Conservation (phyloP, 1,140 invertebrate genomes). For the Drosophila orosa region DNA sequence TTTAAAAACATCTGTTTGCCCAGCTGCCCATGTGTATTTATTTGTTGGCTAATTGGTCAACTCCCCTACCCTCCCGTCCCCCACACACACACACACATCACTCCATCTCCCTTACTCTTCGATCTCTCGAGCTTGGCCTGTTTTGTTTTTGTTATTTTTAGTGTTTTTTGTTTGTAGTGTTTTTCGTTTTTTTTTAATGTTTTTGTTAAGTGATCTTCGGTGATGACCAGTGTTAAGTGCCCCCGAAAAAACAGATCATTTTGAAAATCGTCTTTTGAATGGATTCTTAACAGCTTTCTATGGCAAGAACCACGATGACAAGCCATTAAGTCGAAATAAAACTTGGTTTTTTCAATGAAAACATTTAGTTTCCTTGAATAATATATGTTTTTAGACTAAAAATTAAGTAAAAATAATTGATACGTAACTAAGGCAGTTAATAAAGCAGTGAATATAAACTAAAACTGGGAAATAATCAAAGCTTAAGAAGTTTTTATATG, state of each 20-base stretch:
- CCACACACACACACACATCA: no score
- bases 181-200: conserved; percentile 23
- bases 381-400: no score
- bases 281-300: conserved; percentile 12
- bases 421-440: neutral
- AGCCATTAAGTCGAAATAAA: neutral
- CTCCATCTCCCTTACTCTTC: conserved; percentile 3
- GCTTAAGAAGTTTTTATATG: neutral
- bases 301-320: neutral
- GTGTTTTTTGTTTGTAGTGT: conserved; percentile 23
- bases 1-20: conserved; percentile 74
- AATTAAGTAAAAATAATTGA: no score
- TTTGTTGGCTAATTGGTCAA: conserved; percentile 39
- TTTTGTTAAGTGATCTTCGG: conserved; percentile 40
- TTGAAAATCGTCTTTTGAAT: conserved; percentile 10
- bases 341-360: neutral
- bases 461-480: neutral
- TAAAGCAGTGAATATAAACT: neutral
- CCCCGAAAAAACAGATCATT: conserved; percentile 9
- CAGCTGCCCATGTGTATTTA: conserved; percentile 50
- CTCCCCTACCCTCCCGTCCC: conserved; percentile 3
- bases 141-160: conserved; percentile 26
- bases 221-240: conserved; percentile 36
- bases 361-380: neutral
- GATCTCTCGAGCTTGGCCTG: conserved; percentile 15